Conservation (phyloP, 92 coral and sea anemone genomes). For the Palythoa grandis region DNA sequence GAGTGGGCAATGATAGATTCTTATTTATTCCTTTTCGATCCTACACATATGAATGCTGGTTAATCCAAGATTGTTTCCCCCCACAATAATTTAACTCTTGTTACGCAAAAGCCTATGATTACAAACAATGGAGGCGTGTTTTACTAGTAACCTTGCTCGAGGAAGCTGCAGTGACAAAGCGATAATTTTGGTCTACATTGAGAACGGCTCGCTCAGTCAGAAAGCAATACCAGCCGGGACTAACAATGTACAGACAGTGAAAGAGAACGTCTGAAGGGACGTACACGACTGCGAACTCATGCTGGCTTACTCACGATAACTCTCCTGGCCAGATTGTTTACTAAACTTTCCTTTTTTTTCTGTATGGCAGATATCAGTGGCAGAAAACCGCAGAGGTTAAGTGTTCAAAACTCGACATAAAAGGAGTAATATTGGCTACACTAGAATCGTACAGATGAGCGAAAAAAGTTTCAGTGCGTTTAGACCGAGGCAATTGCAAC, state of each 20-base stretch:
- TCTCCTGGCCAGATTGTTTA: neutral
- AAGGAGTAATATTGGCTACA: neutral
- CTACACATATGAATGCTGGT: neutral
- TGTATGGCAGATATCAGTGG: neutral
- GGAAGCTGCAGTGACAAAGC: constrained; percentile 17
- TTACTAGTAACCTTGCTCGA: constrained; percentile 23
- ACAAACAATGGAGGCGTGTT: constrained; percentile 45
- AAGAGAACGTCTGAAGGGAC: constrained; percentile 1
- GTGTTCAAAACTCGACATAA: constrained; percentile 12
- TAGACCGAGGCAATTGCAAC: constrained; percentile 28
- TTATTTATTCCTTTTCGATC: constrained; percentile 12
- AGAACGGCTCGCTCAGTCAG: constrained; percentile 19
- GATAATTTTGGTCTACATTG: constrained; percentile 9
- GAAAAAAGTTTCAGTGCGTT: constrained; percentile 15
- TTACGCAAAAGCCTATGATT: constrained; percentile 31
- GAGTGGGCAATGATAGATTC: constrained; percentile 50
- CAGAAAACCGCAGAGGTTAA: constrained; percentile 32
- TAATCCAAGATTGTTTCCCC: constrained; percentile 23
- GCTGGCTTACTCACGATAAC: constrained; percentile 16
- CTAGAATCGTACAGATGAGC: neutral
- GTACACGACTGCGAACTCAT: constrained; percentile 10
- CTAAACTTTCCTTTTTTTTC: constrained; percentile 1
- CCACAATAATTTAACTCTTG: constrained; percentile 27
- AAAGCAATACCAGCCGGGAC: constrained; percentile 29
- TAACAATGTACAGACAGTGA: constrained; percentile 8